Base-by-base conservation (phyloP, 2,113 vertebrate genomes). In the Bambusicola thoracicus region DNA sequence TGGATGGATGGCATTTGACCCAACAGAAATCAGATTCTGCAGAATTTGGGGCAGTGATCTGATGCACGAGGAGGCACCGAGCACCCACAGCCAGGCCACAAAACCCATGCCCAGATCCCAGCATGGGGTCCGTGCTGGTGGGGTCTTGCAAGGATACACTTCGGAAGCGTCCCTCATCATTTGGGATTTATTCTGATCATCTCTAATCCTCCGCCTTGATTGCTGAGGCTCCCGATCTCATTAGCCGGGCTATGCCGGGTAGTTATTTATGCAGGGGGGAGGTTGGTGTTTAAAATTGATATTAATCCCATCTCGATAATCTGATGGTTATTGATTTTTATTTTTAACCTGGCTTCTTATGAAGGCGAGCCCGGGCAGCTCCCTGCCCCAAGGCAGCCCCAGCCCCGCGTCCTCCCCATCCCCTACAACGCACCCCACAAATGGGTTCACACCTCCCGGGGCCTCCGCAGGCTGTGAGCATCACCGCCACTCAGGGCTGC, bases 261-360 rank as follows among this genome's bases (percentile, higher is more conserved):
- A 2, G 1, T 93, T 92, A 78, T 27, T 67, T 34, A 81, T 70
- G 61, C 2, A 53, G 51, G 46, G 7, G n/a, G 6, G 14, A 27
- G 22, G 51, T 49, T 49, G 21, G 17, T 78, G 62, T 95, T 97
- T 88, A 91, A 96, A 97, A 81, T 66, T 95, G 51, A 94, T 97
- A 97, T 97, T 95, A 98, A 97, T 97, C 97, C 93, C 94, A 94
- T 89, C 87, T 95, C 30, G 0, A 89, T 98, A 96, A 97, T 96
- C 96, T 95, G 88, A 69, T 40, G 66, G 73, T 95, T 96, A 95
- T 93, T 97, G 95, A 83, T 94, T 97, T 96, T 97, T 96, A 96
- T 97, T 97, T 98, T 97, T 97, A 97, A 94, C 95, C 49, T 94
- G n/a, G 59, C 65, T 1, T 70, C 95, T 86, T 73, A 87, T 90